Evolutionary conservation across 2,888 invertebrate species (phyloP).

Genomic region (Timema cristinae): DNA sequence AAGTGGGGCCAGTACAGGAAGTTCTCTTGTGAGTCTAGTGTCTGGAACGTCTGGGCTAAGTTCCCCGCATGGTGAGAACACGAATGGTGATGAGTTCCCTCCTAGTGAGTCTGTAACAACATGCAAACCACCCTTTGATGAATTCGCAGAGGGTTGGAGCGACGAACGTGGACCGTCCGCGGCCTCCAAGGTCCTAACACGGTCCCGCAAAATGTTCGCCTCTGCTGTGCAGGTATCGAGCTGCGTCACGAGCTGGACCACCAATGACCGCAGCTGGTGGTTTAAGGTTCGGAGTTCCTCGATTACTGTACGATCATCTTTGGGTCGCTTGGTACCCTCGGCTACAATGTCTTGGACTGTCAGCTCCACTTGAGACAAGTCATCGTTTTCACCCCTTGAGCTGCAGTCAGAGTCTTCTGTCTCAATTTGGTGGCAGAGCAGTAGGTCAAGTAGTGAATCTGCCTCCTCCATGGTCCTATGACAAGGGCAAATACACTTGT

Average conservation of each 20-base stretch:
- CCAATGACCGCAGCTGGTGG: slow-evolving; percentile 55
- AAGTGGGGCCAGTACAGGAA: slow-evolving; percentile 55
- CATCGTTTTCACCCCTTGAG: slow-evolving; percentile 35
- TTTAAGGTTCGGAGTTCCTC: slow-evolving; percentile 65
- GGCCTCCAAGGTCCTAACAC: slow-evolving; percentile 54
- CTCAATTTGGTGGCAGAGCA: slow-evolving; percentile 39
- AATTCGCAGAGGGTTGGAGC: slow-evolving; percentile 26
- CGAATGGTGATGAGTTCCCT: slow-evolving; percentile 37
- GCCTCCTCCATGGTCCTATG: slow-evolving; percentile 59
- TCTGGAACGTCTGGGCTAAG: slow-evolving; percentile 32
- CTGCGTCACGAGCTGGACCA: slow-evolving; percentile 58
- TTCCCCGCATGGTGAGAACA: slow-evolving; percentile 39
- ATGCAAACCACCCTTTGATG: slow-evolving; percentile 27
- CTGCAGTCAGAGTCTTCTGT: slow-evolving; percentile 29
- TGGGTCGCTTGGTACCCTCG: slow-evolving; percentile 49
- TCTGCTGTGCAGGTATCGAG: slow-evolving; percentile 63
- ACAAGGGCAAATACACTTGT: not conserved
- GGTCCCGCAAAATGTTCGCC: slow-evolving; percentile 55
- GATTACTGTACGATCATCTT: slow-evolving; percentile 58
- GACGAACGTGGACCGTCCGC: slow-evolving; percentile 42
- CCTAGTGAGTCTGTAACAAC: slow-evolving; percentile 31
- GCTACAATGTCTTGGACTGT: not conserved
- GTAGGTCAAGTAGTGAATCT: slow-evolving; percentile 55
- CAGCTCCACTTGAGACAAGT: slow-evolving; percentile 33
- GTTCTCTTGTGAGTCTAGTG: slow-evolving; percentile 33